Evolutionary conservation across 2,113 vertebrate genomes (phyloP), one percentile per base, ranked within the genome.

Genomic region (Poeciliopsis prolifica): DNA sequence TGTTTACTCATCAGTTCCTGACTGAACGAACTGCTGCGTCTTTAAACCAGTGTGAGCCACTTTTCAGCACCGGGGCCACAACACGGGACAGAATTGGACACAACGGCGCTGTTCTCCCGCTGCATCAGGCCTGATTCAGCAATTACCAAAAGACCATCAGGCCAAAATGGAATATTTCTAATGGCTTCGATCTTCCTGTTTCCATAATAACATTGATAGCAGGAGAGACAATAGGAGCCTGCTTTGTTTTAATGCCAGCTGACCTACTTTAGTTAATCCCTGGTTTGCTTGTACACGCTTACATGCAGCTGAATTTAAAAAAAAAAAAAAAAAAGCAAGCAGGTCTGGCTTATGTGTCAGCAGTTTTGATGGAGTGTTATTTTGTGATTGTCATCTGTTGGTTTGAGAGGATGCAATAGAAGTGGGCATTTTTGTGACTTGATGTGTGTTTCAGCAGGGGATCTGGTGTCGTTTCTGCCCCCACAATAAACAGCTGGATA

Each of bases 101-200:
- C 71, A 61, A 15, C 14, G 33, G 33, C 33, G 64, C 64, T 33
- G 70, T 42, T 75, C 76, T 70, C 63, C 3, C 12, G 5, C 31
- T 68, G 72, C 70, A 40, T 80, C 70, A 22, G 61, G 48, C 31
- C 77, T 22, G n/a, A 60, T 76, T 54, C 17, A 85, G 82, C 78
- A 74, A 17, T 81, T 30, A 71, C 68, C 1, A 61, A 68, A 73
- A 80, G 8, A 66, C 74, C 67, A 79, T 74, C 5, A 26, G 67
- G 80, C 69, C 65, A 63, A 74, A 77, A 77, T 84, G 76, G 74
- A 80, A 65, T 19, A 37, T 78, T 76, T 77, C 44, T 74, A 78
- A 79, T 65, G 72, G 64, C 68, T 65, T 54, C 77, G 40, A 63
- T 68, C 70, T 80, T 86, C 78, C 78, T 80, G 81, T 87, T 87